These are phyloP conservation scores for Champsocephalus esox DNA, from an alignment of 2,797 vertebrate species.

Conservation along the genomic window DNA sequence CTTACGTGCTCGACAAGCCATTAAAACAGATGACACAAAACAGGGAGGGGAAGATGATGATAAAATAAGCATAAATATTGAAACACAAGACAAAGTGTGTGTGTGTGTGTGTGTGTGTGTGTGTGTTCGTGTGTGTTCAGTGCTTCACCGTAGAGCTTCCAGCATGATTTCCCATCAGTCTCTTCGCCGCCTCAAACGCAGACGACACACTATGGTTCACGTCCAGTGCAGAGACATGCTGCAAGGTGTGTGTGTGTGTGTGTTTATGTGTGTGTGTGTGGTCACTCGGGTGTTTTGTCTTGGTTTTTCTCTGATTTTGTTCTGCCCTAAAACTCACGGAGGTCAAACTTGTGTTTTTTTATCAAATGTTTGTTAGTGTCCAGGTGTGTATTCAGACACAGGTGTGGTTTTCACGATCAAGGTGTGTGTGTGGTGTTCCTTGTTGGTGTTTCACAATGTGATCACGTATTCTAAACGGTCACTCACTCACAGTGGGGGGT, in stretches of 20 bases:
- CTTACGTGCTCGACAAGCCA: too few relatives aligned
- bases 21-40: too few relatives aligned
- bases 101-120: conserved; percentile 25
- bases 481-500: too few relatives aligned
- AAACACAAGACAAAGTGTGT: not conserved
- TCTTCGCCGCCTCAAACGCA: conserved; percentile 12
- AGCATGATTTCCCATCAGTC: conserved; percentile 43
- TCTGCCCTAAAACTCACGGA: not conserved
- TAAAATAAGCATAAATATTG: too few relatives aligned
- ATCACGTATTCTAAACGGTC: too few relatives aligned
- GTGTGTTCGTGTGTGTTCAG: not conserved
- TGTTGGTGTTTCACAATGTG: too few relatives aligned
- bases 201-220: conserved; percentile 58
- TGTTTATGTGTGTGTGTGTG: too few relatives aligned
- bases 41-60: too few relatives aligned
- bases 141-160: conserved; percentile 44
- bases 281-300: not conserved
- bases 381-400: too few relatives aligned
- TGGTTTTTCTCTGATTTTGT: not conserved
- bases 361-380: too few relatives aligned
- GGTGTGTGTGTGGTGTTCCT: too few relatives aligned
- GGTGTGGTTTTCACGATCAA: too few relatives aligned
- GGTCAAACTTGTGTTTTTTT: not conserved
- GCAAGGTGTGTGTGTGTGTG: conserved; percentile 69
- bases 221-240: conserved; percentile 63